phyloP scores from a whole-genome alignment of 2,797 vertebrate genomes.

The Anas bahamensis region DNA sequence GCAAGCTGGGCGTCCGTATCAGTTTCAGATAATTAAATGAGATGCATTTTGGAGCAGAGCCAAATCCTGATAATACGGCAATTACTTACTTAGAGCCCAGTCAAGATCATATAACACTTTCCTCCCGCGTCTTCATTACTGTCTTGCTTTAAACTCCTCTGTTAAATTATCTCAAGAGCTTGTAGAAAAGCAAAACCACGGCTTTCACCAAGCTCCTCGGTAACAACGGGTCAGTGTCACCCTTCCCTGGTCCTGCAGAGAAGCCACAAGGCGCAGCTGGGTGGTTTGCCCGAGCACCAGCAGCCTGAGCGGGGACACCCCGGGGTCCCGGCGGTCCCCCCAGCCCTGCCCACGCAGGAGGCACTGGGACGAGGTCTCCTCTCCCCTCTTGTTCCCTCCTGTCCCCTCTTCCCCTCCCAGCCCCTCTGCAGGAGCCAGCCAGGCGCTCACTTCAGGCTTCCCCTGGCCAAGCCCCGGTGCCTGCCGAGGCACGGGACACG shows the following conservation, averaged over 20 bases:
- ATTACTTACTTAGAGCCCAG: neutral
- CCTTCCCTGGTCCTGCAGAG: neutral
- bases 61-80: neutral
- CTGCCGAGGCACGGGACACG: neutral
- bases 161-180: neutral
- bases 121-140: neutral
- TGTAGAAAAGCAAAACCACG: neutral
- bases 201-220: neutral
- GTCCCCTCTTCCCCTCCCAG: no score
- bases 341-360: fast-evolving
- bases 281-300: neutral
- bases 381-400: no score
- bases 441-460: neutral
- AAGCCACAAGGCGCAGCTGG: neutral
- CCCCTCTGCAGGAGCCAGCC: neutral
- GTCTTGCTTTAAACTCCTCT: neutral
- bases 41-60: neutral
- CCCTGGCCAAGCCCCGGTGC: neutral
- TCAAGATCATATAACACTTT: neutral
- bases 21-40: neutral
- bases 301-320: neutral
- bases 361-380: neutral
- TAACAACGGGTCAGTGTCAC: neutral
- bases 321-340: fast-evolving
- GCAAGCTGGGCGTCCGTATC: neutral